Percentiles rank a stretch among this genome's conserved stretches.
Evolutionary conservation across 2,797 vertebrate species (phyloP).

Genomic region (Petrocephalus schoutedeni): DNA sequence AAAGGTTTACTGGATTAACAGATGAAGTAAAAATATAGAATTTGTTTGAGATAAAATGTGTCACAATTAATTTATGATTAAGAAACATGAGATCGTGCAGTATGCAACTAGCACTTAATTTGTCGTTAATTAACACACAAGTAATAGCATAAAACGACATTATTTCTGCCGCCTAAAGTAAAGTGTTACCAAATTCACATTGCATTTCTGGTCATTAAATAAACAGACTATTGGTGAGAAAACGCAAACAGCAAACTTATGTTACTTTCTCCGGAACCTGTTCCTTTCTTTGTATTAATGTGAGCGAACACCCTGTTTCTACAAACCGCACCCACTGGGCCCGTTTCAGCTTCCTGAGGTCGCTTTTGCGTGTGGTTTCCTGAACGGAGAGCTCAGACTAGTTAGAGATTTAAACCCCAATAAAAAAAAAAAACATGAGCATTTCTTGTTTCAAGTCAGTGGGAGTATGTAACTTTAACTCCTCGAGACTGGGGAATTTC

Average conservation of each 20-base stretch:
- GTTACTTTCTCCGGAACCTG: background rate
- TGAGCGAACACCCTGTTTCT: background rate
- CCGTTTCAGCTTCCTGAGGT: background rate
- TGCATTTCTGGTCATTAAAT: background rate
- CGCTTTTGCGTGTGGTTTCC: background rate
- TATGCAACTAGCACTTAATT: too few species aligned
- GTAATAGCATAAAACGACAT: too few species aligned
- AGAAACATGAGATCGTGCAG: too few species aligned
- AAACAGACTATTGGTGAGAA: background rate
- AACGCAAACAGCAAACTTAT: background rate
- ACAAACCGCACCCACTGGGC: background rate
- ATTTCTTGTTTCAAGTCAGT: background rate
- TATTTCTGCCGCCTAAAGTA: too few species aligned
- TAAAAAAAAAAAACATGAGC: background rate
- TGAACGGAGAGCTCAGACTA: background rate
- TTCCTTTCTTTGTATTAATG: background rate
- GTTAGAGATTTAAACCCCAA: background rate
- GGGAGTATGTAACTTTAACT: background rate
- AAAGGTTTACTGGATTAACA: too few species aligned
- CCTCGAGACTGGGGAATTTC: background rate
- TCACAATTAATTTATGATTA: too few species aligned
- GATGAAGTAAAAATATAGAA: too few species aligned
- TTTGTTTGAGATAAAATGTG: too few species aligned
- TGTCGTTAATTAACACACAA: too few species aligned
- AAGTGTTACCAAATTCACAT: background rate